Evolutionary conservation across 1,140 invertebrate genomes (phyloP).

Genomic region (Tachypleus tridentatus): DNA sequence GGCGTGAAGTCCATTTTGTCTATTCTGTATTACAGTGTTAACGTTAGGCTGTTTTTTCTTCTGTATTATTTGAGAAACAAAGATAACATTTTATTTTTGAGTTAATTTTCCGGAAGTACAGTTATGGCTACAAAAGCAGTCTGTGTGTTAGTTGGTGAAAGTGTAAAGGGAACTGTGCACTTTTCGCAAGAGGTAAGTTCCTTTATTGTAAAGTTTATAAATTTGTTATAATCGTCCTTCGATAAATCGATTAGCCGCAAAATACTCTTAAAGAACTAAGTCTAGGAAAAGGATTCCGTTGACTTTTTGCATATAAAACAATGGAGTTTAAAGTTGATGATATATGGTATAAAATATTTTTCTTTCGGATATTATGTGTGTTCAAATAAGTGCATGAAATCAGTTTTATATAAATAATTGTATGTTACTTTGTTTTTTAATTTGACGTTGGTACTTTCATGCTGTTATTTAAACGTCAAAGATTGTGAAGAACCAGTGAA

Average conservation of each 20-base stretch:
- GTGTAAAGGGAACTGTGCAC: slow-evolving; percentile 58
- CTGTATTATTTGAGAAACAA: no score
- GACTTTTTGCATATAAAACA: not conserved
- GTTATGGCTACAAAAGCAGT: slow-evolving; percentile 50
- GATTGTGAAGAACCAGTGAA: not conserved
- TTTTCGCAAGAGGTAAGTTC: slow-evolving; percentile 59
- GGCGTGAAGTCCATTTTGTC: no score
- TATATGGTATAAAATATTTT: not conserved
- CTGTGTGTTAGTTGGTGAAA: slow-evolving; percentile 67
- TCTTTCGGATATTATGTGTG: not conserved
- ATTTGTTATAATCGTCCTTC: not conserved
- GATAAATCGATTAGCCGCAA: not conserved
- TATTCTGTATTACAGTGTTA: no score
- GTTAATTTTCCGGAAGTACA: no score
- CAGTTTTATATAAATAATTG: no score
- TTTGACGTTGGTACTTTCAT: not conserved
- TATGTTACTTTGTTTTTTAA: not conserved
- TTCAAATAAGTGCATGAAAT: not conserved
- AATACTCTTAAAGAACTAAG: not conserved
- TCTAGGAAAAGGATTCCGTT: not conserved
- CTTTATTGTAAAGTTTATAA: not conserved
- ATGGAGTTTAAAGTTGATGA: not conserved
- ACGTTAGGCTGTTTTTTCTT: no score
- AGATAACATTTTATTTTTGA: no score
- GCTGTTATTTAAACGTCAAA: not conserved